These are phyloP conservation scores for Rhagoletis zephyria DNA, from an alignment of 1,140 invertebrate species.

Conservation along the genomic window DNA sequence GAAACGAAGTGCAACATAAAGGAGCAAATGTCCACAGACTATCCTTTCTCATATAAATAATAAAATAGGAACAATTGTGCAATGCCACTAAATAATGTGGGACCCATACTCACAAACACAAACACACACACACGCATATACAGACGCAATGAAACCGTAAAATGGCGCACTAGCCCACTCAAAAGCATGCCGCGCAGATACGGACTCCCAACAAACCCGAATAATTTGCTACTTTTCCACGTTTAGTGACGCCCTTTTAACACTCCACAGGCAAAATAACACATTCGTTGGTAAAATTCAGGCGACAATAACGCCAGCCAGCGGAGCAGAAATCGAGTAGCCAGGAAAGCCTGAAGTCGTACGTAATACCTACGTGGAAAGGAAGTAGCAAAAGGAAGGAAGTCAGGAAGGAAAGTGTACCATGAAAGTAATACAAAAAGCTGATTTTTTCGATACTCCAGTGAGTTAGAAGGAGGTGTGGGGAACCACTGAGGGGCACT, in stretches of 20 bases:
- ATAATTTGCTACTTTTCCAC: background rate
- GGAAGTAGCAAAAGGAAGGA: background rate
- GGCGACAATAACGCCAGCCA: background rate
- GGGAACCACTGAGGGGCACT: too few relatives aligned
- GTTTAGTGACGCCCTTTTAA: conserved; percentile 42
- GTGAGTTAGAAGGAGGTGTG: background rate
- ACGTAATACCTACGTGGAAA: background rate
- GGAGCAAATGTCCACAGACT: background rate
- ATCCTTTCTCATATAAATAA: conserved; percentile 50
- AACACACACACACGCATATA: background rate
- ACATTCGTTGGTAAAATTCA: conserved; percentile 10
- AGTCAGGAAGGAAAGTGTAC: conserved; percentile 46
- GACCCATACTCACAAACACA: background rate
- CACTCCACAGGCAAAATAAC: conserved; percentile 4
- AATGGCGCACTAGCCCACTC: background rate
- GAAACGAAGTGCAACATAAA: background rate
- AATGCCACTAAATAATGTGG: conserved; percentile 32
- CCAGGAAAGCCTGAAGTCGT: background rate
- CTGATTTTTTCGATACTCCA: conserved; percentile 42
- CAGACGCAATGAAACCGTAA: too few relatives aligned
- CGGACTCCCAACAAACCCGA: background rate
- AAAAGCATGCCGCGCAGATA: background rate
- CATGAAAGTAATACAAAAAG: conserved; percentile 42
- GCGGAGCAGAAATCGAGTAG: background rate
- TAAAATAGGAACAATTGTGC: conserved; percentile 25